Evolutionary conservation across 2,113 vertebrate genomes (phyloP).

Genomic region (Sarotherodon lohbergeri): DNA sequence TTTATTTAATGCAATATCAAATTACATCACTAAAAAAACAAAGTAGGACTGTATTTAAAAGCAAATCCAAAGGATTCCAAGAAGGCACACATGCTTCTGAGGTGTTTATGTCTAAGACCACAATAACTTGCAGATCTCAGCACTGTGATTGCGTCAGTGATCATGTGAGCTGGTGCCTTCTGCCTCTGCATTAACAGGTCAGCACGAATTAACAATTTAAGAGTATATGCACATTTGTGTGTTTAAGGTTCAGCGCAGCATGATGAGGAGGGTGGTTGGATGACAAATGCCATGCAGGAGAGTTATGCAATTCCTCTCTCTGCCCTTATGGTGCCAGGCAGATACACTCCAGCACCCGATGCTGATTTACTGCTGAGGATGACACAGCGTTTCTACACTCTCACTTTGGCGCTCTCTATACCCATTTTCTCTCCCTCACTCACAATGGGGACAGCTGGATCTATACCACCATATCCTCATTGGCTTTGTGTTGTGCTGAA

Average conservation of each 20-base stretch:
- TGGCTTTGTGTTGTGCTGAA: constrained; percentile 70
- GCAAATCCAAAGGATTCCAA: background rate
- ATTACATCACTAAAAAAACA: background rate
- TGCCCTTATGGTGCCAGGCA: constrained; percentile 54
- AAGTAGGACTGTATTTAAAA: background rate
- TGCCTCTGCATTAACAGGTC: background rate
- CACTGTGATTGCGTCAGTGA: background rate
- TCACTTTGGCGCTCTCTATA: constrained; percentile 44
- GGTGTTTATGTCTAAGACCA: background rate
- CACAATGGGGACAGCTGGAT: constrained; percentile 64
- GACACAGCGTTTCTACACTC: constrained; percentile 71
- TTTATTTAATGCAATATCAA: background rate
- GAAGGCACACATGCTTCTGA: background rate
- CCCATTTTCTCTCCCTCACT: constrained; percentile 48
- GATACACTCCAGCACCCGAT: constrained; percentile 58
- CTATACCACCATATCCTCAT: constrained; percentile 59
- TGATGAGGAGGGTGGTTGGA: background rate
- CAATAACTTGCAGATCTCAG: background rate
- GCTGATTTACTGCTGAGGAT: constrained; percentile 70
- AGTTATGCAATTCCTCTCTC: constrained; percentile 67
- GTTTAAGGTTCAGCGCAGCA: constrained; percentile 10
- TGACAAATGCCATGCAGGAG: constrained; percentile 54
- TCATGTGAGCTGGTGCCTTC: background rate
- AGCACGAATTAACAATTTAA: background rate
- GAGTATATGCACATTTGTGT: background rate